Evolutionary conservation across 2,113 vertebrate genomes (phyloP), one percentile per base, ranked within the genome.

Genomic region (Cyprinodon tularosa): DNA sequence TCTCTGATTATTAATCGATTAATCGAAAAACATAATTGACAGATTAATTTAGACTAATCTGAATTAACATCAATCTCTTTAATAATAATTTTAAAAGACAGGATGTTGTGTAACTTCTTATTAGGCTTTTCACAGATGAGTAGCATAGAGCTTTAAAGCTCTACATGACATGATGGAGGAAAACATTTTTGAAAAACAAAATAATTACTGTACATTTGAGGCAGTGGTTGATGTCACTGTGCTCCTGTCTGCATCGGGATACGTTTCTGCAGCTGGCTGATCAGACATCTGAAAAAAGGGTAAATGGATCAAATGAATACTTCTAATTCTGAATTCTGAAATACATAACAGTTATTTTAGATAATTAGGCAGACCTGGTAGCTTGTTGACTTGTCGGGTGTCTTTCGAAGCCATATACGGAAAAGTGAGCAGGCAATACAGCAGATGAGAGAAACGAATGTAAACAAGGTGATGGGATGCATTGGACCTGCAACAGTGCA

Each of bases 401-500:
- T 95, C 88, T 95, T 97, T 89, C 94, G 95, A 87, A 98, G 89
- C 90, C 96, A 96, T 72, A 96, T 87, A 75, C 95, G 94, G 60
- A 94, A 86, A 80, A 96, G 90, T 22, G 95, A 95, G 67, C 96
- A 94, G 66, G 94, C 0, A 2, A 96, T 81, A 76, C 95, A 96
- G 80, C 86, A 78, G 10, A 97, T 76, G 77, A 98, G 95, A 37
- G 94, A 91, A 62, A 93, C 88, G 0, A 95, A 93, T 47, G 96
- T 97, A 80, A 98, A 98, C 74, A 99, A 90, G 14, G 96, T 97
- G 88, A 99, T 95, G 71, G 93, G 94, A 68, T 95, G 95, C 7
- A 94, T 37, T 2, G 94, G 84, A 81, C 98, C 98, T 99, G 92
- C 12, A 13, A 66, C n/a, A 53, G 45, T 7, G n/a, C 50, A 10